These are phyloP conservation scores for Pammene fasciana DNA, from an alignment of 2,888 invertebrate genomes.

Conservation along the genomic window DNA sequence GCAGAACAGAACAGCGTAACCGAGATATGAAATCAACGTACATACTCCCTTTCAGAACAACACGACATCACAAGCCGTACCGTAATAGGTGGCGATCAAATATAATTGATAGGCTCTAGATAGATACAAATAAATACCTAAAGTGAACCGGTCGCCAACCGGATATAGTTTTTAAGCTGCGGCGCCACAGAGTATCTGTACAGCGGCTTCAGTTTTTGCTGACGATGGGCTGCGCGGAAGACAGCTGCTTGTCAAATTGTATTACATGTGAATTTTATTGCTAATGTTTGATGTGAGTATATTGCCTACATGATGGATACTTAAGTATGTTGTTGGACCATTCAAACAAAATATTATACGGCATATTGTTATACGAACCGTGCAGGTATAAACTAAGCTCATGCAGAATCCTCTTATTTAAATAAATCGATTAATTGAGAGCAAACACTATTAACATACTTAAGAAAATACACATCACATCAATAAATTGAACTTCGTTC, in stretches of 20 bases:
- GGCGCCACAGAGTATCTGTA: constrained; percentile 35
- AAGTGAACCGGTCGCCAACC: constrained; percentile 51
- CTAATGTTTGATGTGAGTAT: constrained; percentile 4
- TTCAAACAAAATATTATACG: background rate
- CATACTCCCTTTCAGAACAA: constrained; percentile 6
- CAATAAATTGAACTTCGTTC: no score
- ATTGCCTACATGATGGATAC: background rate
- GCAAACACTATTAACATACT: no score
- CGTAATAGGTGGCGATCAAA: constrained; percentile 40
- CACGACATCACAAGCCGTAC: constrained; percentile 15
- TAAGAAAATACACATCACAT: no score
- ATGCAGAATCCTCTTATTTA: no score
- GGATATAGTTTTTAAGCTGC: constrained; percentile 48
- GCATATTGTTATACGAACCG: background rate
- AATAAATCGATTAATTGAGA: no score
- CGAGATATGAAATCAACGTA: background rate
- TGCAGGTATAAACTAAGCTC: no score
- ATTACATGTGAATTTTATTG: constrained; percentile 14
- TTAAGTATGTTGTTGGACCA: background rate
- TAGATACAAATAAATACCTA: constrained; percentile 39
- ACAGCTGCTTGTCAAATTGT: constrained; percentile 35
- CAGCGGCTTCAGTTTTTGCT: constrained; percentile 35
- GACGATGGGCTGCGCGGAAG: constrained; percentile 18
- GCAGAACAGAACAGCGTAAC: constrained; percentile 1
- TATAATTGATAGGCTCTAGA: constrained; percentile 42